Base-by-base conservation (phyloP, 2,888 invertebrate species). In the Odontocolon sp. region DNA sequence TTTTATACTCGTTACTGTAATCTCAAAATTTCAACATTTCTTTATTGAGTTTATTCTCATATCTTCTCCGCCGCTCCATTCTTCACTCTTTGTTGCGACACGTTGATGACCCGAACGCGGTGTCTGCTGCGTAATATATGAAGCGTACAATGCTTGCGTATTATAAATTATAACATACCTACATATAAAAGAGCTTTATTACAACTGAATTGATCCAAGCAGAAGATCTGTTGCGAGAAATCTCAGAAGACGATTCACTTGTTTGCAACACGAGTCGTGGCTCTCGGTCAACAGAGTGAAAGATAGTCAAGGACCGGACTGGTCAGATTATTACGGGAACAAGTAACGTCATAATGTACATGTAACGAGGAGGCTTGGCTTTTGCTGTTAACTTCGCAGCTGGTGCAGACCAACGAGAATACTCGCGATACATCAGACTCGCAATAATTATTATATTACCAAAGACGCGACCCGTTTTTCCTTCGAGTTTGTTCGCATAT, bases 391-490 rank as follows among this genome's bases (percentile, higher is more conserved):
- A 36, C 42, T 66, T 52, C 16, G 21, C 28, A 50, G 72, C 40
- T 64, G 56, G 11, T n/a, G 16, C 64, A 40, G 11, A 61, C 31
- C 42, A 9, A 16, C 40, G 42, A 23, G 52, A 31, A 50, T 59
- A 54, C n/a, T 42, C 57, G 64, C 33, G 57, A 57, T 50, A 31
- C 16, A n/a, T 40, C 14, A 14, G 31, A 54, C 52, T 45, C 38
- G 28, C 28, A 57, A 57, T 57, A 69, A 75, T 75, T 56, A 71
- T 71, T 57, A 74, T 63, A 36, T 63, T 68, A 74, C 56, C 38
- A 45, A 45, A 74, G 57, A 50, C 28, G 26, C 40, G 42, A 69
- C 64, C 59, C 64, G 40, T 63, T 75, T 69, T 69, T 40, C 47
- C 47, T 64, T 63, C 59, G 42, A n/a, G 21, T 9, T 3, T 21